Conservation (phyloP, 2,113 vertebrate species). For the Meles meles region DNA sequence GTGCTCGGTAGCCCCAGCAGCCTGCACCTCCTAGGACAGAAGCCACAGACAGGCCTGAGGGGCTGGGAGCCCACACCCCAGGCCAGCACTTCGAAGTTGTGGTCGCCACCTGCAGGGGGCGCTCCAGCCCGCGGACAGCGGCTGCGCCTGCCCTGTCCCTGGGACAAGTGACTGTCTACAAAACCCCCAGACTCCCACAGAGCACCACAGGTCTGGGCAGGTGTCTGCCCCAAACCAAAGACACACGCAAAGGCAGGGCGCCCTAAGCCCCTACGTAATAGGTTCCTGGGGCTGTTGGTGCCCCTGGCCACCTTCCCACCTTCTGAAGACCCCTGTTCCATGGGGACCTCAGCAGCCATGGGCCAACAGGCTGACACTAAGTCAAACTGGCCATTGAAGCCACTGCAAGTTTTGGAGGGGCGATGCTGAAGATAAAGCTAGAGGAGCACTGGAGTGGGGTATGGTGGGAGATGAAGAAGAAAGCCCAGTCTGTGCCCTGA, state of each 20-base stretch:
- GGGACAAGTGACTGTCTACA: accelerated
- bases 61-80: background rate
- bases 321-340: accelerated
- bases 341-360: accelerated
- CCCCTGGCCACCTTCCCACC: background rate
- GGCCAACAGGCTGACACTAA: background rate
- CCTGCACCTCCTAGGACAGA: background rate
- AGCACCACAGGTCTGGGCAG: accelerated
- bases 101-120: background rate
- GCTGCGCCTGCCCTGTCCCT: accelerated
- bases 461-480: background rate
- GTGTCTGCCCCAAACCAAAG: background rate
- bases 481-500: background rate
- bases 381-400: background rate
- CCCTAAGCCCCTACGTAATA: accelerated
- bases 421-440: background rate
- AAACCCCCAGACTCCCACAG: accelerated
- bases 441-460: accelerated
- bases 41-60: background rate
- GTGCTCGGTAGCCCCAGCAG: accelerated
- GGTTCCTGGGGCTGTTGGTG: background rate
- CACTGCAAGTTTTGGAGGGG: accelerated
- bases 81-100: accelerated
- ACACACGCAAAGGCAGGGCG: accelerated
- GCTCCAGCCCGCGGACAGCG: background rate